Conservation (phyloP, 2,888 invertebrate species). For the Pheosia tremula region DNA sequence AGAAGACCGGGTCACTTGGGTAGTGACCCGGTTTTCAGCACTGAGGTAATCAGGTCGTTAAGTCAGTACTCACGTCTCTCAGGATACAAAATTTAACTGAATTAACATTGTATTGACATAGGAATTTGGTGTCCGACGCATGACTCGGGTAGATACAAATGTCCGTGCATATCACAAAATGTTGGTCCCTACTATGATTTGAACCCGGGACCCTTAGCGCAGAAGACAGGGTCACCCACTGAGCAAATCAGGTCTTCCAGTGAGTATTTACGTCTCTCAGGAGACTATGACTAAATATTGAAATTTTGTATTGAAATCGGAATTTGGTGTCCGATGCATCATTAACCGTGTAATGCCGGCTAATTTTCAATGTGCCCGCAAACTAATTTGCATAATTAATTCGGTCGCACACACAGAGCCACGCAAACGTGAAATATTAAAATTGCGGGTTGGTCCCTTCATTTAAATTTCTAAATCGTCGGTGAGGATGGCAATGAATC, state of each 20-base stretch:
- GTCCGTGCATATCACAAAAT: too few relatives aligned
- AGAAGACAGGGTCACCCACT: too few relatives aligned
- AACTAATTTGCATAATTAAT: slow-evolving; percentile 76
- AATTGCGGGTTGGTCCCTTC: slow-evolving; percentile 61
- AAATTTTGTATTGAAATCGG: slow-evolving; percentile 17
- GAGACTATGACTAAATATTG: slow-evolving; percentile 9
- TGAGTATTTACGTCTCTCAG: too few relatives aligned
- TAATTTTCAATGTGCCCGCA: slow-evolving; percentile 68
- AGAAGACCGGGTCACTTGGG: too few relatives aligned
- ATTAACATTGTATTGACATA: slow-evolving; percentile 17
- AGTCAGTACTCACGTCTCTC: too few relatives aligned
- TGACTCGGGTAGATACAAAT: slow-evolving; percentile 6
- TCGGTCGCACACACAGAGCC: slow-evolving; percentile 54
- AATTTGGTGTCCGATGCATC: slow-evolving; percentile 42
- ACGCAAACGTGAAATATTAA: slow-evolving; percentile 61
- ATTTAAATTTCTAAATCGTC: slow-evolving; percentile 73
- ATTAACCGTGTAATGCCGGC: slow-evolving; percentile 51
- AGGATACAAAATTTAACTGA: too few relatives aligned
- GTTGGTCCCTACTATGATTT: too few relatives aligned
- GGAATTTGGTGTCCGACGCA: slow-evolving; percentile 40
- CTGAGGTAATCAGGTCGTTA: too few relatives aligned
- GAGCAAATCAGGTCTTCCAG: too few relatives aligned
- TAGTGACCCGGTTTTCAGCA: too few relatives aligned
- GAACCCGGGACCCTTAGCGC: too few relatives aligned
- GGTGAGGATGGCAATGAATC: slow-evolving; percentile 51